Evolutionary conservation across 1,140 invertebrate species (phyloP), one percentile per base, ranked within the genome.

Genomic region (Heliothis virescens): DNA sequence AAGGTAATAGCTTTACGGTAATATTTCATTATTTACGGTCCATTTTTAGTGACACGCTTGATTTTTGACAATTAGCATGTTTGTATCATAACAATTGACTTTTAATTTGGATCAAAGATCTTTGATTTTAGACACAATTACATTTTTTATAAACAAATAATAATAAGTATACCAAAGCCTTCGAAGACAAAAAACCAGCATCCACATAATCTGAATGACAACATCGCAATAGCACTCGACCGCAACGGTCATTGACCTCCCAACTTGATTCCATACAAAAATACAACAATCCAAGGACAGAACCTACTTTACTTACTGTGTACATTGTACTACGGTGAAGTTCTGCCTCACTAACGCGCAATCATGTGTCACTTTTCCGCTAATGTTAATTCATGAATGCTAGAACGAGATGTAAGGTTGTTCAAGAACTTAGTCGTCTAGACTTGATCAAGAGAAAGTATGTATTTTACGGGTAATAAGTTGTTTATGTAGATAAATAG

Each of bases 341-440:
- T 85, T 87, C 82, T 84, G 83, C 85, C 80, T 84, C 82, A 85
- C 59, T 83, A 79, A 65, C 82, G 83, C 83, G 82, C 75, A 52
- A 77, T 84, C 74, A 79, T 77, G 26, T 79, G 82, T 87, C 82
- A 85, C 88, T 86, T 82, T 87, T 82, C 16, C 77, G 67, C 84
- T 59, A 77, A 83, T 82, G 80, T 77, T 76, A 69, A 83, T 83
- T 83, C 52, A 48, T 48, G 16, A 29, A 48, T 67, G 80, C 52
- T 72, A 55, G 74, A 83, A 80, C 74, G 74, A 75, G 78, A 79
- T 57, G 62, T 18, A 47, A 7, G n/a, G 16, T 65, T 75, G 16
- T 65, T 75, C 9, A 9, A 69, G 13, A 26, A 11, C 13, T 41
- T n/a, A 73, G 21, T 48, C 71, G 75, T 81, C 82, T 83, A 84